A percentile compares a stretch with the other conserved stretches of the same genome.
Evolutionary conservation across 1,140 invertebrate genomes (phyloP).

Genomic region (Pararge aegeria): DNA sequence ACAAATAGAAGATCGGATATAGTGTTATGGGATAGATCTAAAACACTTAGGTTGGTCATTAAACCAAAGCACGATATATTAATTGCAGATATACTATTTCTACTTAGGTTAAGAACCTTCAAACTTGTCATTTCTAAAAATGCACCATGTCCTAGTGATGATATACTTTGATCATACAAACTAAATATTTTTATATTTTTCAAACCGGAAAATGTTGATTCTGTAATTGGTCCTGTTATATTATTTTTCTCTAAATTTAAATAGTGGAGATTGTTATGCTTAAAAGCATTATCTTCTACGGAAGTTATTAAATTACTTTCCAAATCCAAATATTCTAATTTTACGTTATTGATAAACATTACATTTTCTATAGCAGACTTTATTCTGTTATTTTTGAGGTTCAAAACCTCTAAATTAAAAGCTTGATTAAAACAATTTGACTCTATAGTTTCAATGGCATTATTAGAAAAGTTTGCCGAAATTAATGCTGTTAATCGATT

Average conservation of each 20-base stretch:
- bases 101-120: conserved; percentile 47
- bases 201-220: conserved; percentile 46
- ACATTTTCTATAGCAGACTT: conserved; percentile 38
- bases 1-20: conserved; percentile 46
- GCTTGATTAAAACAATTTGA: conserved; percentile 54
- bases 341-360: conserved; percentile 49
- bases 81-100: conserved; percentile 45
- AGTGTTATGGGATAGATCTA: conserved; percentile 57
- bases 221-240: conserved; percentile 40
- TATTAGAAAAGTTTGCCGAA: conserved; percentile 51
- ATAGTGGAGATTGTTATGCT: conserved; percentile 40
- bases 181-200: conserved; percentile 37
- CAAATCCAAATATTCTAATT: conserved; percentile 47
- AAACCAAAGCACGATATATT: conserved; percentile 41
- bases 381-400: conserved; percentile 57
- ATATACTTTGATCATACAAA: conserved; percentile 50
- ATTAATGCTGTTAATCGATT: conserved; percentile 44
- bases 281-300: conserved; percentile 50
- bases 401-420: conserved; percentile 42
- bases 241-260: conserved; percentile 54
- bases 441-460: conserved; percentile 48
- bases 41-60: conserved; percentile 23
- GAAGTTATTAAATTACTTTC: conserved; percentile 49
- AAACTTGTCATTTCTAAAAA: conserved; percentile 44
- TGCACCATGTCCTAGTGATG: conserved; percentile 36